Conservation (phyloP, 2,113 vertebrate species). For the Orycteropus afer region DNA sequence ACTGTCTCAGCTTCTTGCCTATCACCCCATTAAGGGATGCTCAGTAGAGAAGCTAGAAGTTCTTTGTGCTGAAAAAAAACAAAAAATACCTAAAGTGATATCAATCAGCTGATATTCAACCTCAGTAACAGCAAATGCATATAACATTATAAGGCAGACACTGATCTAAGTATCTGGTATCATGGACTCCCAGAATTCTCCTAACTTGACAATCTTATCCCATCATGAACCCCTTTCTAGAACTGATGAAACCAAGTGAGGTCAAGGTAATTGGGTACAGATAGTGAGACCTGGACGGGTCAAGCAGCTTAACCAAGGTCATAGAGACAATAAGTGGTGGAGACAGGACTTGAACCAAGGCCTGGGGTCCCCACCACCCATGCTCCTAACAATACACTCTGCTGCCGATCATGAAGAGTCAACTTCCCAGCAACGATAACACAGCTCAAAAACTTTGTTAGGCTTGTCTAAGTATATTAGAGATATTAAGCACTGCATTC, state of each 20-base stretch:
- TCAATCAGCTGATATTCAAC: neutral
- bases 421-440: neutral
- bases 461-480: neutral
- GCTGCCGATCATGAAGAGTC: neutral
- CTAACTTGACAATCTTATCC: neutral
- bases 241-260: neutral
- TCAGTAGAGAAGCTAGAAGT: too few species aligned
- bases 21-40: rapidly evolving
- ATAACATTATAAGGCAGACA: neutral
- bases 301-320: neutral
- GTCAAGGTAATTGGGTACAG: neutral
- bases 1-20: neutral
- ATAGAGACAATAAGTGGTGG: neutral
- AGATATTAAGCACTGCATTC: neutral
- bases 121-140: neutral
- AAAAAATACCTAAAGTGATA: neutral
- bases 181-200: neutral
- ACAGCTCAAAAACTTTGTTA: neutral
- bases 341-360: neutral
- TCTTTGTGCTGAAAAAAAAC: too few species aligned
- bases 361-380: too few species aligned
- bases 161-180: neutral
- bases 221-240: neutral
- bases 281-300: neutral
- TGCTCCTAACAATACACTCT: neutral